Conservation (phyloP, 2,113 vertebrate species). For the Anhinga anhinga region DNA sequence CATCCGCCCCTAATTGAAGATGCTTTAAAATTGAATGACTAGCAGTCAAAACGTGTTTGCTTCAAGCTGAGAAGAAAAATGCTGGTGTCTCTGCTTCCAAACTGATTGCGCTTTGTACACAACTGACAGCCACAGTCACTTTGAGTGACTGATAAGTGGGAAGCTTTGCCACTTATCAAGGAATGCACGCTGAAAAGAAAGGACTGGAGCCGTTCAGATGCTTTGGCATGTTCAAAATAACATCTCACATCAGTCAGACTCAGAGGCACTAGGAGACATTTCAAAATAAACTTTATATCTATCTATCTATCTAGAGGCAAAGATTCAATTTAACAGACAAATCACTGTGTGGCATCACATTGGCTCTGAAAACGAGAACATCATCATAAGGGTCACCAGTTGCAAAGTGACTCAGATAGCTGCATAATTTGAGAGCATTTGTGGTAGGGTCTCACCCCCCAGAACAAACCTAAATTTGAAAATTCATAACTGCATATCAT, state of each 20-base stretch:
- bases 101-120: slow-evolving; percentile 83
- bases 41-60: slow-evolving; percentile 85
- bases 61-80: slow-evolving; percentile 85
- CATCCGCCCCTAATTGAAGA: slow-evolving; percentile 83
- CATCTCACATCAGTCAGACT: slow-evolving; percentile 82
- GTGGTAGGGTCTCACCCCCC: background rate
- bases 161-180: slow-evolving; percentile 80
- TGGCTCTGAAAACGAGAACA: slow-evolving; percentile 2
- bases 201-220: slow-evolving; percentile 71
- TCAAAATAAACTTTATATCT: slow-evolving; percentile 68
- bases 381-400: slow-evolving; percentile 20
- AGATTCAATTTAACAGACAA: slow-evolving; percentile 60
- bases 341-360: background rate
- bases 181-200: slow-evolving; percentile 77
- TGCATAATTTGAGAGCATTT: background rate
- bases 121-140: slow-evolving; percentile 83
- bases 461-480: slow-evolving; percentile 22
- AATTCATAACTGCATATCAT: background rate
- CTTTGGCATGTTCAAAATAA: slow-evolving; percentile 82
- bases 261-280: slow-evolving; percentile 69
- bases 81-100: slow-evolving; percentile 79
- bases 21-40: slow-evolving; percentile 86
- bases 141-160: slow-evolving; percentile 86
- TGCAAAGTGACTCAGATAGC: slow-evolving; percentile 6
- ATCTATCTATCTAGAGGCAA: slow-evolving; percentile 43